These are phyloP conservation scores for Myopa testacea DNA, from an alignment of 2,888 invertebrate genomes.

Conservation along the genomic window DNA sequence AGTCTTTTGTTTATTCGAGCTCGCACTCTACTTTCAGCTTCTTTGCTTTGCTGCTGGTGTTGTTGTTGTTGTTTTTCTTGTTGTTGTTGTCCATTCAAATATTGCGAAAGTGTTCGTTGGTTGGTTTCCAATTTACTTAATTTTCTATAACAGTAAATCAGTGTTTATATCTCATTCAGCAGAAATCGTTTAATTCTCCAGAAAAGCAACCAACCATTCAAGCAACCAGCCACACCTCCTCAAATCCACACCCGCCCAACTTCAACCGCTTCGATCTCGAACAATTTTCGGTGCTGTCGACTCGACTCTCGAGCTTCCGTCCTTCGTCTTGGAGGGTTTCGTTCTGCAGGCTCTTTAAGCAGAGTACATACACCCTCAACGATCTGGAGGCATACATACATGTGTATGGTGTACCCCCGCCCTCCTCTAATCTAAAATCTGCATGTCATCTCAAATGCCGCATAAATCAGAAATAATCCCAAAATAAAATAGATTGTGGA, in stretches of 20 bases:
- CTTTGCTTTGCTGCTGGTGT: conserved; percentile 7
- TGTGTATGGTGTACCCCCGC: not conserved
- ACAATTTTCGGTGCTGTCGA: not conserved
- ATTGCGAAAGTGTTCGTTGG: not conserved
- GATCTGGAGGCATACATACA: not conserved
- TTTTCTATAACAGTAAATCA: conserved; percentile 62
- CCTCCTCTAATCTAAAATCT: conserved; percentile 60
- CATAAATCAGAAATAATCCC: conserved; percentile 67
- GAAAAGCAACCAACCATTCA: conserved; percentile 41
- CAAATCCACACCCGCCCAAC: not conserved
- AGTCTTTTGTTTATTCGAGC: not conserved
- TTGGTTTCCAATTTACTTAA: conserved; percentile 48
- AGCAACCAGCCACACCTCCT: not conserved
- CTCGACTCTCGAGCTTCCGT: not conserved
- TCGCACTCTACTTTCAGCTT: not conserved
- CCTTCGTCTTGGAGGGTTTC: not conserved
- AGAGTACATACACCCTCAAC: not conserved
- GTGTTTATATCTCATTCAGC: conserved; percentile 52
- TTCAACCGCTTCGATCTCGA: conserved; percentile 9
- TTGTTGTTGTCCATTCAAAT: not conserved
- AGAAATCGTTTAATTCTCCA: conserved; percentile 51
- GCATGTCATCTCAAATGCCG: conserved; percentile 65
- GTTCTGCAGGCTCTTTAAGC: conserved; percentile 8
- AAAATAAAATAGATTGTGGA: conserved; percentile 57
- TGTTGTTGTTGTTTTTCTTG: not conserved